Evolutionary conservation across 2,888 invertebrate species (phyloP).

Genomic region (Cyrtodaria siliqua): DNA sequence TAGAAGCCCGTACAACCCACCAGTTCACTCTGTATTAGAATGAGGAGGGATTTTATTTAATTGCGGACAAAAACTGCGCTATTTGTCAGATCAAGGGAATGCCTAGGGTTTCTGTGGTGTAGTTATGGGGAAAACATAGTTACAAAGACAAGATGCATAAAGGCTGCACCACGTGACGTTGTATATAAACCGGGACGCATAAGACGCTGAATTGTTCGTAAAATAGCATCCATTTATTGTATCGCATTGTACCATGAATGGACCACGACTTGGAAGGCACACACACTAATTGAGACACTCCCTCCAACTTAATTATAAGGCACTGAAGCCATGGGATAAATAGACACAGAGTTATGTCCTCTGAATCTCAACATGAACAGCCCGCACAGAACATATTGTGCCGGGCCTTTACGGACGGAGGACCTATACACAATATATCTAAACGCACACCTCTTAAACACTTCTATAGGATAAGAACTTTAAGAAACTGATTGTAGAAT

Average conservation of each 20-base stretch:
- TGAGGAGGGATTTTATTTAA: neutral
- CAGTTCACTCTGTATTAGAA: neutral
- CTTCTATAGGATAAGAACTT: too few relatives aligned
- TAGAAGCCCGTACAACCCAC: neutral
- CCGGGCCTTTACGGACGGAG: too few relatives aligned
- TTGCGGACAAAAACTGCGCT: neutral
- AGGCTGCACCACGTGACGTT: constrained; percentile 20
- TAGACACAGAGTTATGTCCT: too few relatives aligned
- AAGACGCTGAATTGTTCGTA: constrained; percentile 30
- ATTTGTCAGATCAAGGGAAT: constrained; percentile 12
- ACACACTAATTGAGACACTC: constrained; percentile 49
- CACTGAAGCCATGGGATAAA: constrained; percentile 4
- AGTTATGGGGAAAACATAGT: neutral
- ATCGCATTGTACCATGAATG: constrained; percentile 5
- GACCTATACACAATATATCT: too few relatives aligned
- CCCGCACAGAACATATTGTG: too few relatives aligned
- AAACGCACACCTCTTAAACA: too few relatives aligned
- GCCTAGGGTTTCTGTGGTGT: constrained; percentile 1
- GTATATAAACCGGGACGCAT: constrained; percentile 34
- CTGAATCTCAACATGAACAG: too few relatives aligned
- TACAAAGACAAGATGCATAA: constrained; percentile 21
- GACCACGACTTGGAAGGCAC: constrained; percentile 23
- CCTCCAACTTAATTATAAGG: constrained; percentile 44
- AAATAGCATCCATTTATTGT: constrained; percentile 6
- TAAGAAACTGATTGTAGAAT: too few relatives aligned